These are phyloP conservation scores for Pogonocichla stellata DNA, from an alignment of 2,113 vertebrate genomes.

Conservation along the genomic window DNA sequence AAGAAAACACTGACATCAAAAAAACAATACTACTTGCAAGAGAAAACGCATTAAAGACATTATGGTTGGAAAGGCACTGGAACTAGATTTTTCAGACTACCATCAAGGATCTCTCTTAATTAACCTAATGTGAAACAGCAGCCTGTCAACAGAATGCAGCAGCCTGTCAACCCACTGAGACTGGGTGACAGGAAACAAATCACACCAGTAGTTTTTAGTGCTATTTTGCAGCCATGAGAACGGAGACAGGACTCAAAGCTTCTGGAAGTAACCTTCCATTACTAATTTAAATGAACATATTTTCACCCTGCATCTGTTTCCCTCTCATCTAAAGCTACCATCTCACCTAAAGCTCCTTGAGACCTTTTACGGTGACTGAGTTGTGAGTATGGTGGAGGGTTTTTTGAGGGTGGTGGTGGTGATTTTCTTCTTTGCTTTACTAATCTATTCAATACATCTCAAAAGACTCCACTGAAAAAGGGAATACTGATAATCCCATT, in stretches of 20 bases:
- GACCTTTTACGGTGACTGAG: not conserved
- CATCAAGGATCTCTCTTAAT: not conserved
- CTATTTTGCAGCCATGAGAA: not conserved
- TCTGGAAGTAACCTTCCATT: not conserved
- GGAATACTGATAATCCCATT: not conserved
- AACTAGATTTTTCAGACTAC: not conserved
- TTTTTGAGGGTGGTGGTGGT: not conserved
- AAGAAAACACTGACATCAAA: not conserved
- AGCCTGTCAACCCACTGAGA: not conserved
- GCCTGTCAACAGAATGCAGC: not conserved
- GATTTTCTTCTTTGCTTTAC: not conserved
- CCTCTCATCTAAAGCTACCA: not conserved
- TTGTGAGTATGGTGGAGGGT: not conserved
- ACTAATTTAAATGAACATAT: not conserved
- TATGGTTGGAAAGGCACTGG: not conserved
- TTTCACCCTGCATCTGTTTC: not conserved
- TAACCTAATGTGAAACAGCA: not conserved
- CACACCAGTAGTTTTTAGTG: not conserved
- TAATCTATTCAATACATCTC: not conserved
- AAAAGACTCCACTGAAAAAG: not conserved
- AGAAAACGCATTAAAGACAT: not conserved
- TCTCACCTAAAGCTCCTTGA: not conserved
- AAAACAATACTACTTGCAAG: not conserved
- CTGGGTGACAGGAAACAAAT: not conserved
- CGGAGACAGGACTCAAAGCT: not conserved